Evolutionary conservation across 2,113 vertebrate species (phyloP).

Genomic region (Odocoileus hemionus): DNA sequence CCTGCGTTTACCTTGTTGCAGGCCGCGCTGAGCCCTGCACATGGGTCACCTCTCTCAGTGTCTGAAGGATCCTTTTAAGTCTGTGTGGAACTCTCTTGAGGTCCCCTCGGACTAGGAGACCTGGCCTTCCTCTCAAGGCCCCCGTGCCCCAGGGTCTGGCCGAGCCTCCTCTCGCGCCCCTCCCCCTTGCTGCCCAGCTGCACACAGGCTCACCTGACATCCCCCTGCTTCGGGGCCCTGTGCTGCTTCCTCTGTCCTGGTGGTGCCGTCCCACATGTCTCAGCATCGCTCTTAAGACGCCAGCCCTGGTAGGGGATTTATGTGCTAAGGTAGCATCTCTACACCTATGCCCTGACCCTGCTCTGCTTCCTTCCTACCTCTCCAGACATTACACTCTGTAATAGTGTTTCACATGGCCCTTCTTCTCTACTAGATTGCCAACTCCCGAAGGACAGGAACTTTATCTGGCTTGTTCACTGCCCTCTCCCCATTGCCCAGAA

Average conservation of each 20-base stretch:
- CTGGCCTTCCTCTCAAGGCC: not conserved
- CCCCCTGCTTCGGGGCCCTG: not conserved
- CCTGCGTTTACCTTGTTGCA: not conserved
- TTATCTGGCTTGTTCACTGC: not conserved
- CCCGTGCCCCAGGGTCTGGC: not conserved
- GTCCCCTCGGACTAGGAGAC: not conserved
- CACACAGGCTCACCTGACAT: rapidly evolving
- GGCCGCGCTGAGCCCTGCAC: not conserved
- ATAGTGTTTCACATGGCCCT: not conserved
- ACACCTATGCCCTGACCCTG: not conserved
- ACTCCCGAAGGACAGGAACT: not conserved
- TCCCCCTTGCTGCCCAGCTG: not conserved
- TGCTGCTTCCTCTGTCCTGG: not conserved
- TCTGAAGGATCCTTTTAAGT: not conserved
- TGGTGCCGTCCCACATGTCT: not conserved
- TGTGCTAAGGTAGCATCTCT: not conserved
- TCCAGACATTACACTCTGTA: not conserved
- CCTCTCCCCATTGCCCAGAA: not conserved
- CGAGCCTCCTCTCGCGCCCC: not conserved
- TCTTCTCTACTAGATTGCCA: not conserved
- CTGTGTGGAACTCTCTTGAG: no score
- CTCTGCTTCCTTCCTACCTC: not conserved
- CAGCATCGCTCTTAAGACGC: not conserved
- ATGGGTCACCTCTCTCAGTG: not conserved
- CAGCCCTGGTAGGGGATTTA: not conserved